Conservation (phyloP, 2,113 vertebrate species). For the Sardina pilchardus region DNA sequence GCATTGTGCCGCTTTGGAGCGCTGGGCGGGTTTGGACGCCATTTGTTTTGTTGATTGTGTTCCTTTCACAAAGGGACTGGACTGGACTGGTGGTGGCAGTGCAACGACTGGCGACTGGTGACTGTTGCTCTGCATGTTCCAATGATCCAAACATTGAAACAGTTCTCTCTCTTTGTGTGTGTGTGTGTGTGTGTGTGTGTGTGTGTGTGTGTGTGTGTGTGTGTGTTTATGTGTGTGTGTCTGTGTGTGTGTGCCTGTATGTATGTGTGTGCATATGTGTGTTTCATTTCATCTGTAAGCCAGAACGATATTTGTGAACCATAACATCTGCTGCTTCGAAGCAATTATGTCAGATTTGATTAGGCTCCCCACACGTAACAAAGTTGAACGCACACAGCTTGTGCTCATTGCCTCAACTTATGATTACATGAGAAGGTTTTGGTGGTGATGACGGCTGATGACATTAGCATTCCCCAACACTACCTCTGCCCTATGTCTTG, state of each 20-base stretch:
- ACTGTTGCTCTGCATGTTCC: not conserved
- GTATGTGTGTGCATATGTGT: too few relatives aligned
- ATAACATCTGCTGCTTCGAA: slow-evolving; percentile 45
- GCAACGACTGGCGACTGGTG: too few relatives aligned
- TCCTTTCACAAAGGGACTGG: not conserved
- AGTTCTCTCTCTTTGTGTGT: not conserved
- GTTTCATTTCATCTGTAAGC: not conserved
- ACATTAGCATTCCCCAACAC: slow-evolving; percentile 36
- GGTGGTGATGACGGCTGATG: slow-evolving; percentile 31
- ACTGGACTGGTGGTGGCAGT: not conserved
- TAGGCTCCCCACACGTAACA: slow-evolving; percentile 34
- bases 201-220: not conserved
- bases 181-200: not conserved
- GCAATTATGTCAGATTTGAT: slow-evolving; percentile 46
- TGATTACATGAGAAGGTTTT: slow-evolving; percentile 46
- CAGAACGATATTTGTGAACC: slow-evolving; percentile 25
- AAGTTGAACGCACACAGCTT: slow-evolving; percentile 45
- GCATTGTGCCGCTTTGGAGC: not conserved
- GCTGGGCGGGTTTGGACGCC: not conserved
- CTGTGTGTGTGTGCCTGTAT: not conserved
- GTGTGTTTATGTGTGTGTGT: too few relatives aligned
- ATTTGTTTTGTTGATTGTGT: not conserved
- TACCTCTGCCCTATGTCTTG: not conserved
- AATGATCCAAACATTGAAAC: not conserved
- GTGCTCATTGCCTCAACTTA: slow-evolving; percentile 36